Conservation (phyloP, 2,888 invertebrate genomes). For the Diachrysia chrysitis region DNA sequence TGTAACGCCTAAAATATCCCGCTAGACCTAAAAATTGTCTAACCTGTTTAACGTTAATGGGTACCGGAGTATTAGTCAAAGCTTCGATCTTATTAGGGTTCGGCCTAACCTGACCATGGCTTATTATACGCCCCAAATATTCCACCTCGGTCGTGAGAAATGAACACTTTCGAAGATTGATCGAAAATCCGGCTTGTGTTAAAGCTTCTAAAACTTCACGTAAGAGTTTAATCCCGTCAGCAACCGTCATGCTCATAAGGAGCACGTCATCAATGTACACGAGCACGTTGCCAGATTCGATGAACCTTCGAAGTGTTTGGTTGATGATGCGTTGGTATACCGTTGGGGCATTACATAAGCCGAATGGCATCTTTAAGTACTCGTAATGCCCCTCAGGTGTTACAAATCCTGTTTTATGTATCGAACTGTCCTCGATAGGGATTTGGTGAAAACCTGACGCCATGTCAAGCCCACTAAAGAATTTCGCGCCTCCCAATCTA, state of each 20-base stretch:
- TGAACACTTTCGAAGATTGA: slow-evolving; percentile 43
- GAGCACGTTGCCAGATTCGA: slow-evolving; percentile 1
- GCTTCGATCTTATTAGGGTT: slow-evolving; percentile 12
- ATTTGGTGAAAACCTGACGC: slow-evolving; percentile 13
- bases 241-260: not conserved
- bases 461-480: slow-evolving; percentile 7
- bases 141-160: slow-evolving; percentile 33
- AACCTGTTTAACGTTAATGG: slow-evolving; percentile 52
- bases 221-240: slow-evolving; percentile 10
- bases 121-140: slow-evolving; percentile 5
- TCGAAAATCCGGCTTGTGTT: slow-evolving; percentile 48
- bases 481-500: slow-evolving; percentile 1
- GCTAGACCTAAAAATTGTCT: slow-evolving; percentile 53
- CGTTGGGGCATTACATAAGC: not conserved
- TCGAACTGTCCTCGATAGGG: slow-evolving; percentile 3
- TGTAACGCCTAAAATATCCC: slow-evolving; percentile 53
- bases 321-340: slow-evolving; percentile 9
- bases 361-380: slow-evolving; percentile 7
- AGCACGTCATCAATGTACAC: slow-evolving; percentile 8
- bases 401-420: slow-evolving; percentile 36
- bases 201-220: slow-evolving; percentile 12
- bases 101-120: slow-evolving; percentile 17
- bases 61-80: not conserved
- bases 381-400: slow-evolving; percentile 14
- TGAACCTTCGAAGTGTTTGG: not conserved